These are phyloP conservation scores for Crocuta crocuta DNA, from an alignment of 2,113 vertebrate genomes.

Conservation along the genomic window DNA sequence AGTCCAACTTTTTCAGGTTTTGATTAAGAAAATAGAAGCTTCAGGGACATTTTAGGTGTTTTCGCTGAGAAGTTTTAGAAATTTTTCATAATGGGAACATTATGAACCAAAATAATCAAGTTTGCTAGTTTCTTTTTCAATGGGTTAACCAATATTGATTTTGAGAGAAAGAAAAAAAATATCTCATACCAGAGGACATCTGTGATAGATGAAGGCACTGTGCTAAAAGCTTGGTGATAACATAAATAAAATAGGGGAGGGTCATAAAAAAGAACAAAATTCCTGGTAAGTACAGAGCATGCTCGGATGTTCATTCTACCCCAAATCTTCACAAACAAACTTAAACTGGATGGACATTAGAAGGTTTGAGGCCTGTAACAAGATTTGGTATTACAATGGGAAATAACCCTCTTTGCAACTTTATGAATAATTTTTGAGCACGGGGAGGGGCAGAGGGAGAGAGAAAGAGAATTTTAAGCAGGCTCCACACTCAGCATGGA, in stretches of 20 bases:
- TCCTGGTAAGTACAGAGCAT: neutral
- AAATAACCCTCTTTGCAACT: neutral
- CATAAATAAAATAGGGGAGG: neutral
- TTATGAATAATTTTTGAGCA: neutral
- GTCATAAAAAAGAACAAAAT: neutral
- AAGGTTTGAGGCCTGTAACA: neutral
- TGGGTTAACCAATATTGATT: neutral
- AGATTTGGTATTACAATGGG: neutral
- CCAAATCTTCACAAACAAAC: neutral
- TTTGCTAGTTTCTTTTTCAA: neutral
- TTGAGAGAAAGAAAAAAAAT: neutral
- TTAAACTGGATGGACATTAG: neutral
- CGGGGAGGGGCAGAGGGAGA: too few species aligned
- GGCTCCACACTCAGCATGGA: too few species aligned
- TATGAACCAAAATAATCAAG: neutral
- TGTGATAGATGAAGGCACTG: neutral
- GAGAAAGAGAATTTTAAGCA: too few species aligned
- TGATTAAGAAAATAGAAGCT: neutral
- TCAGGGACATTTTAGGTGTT: neutral
- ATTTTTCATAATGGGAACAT: neutral
- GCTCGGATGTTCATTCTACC: neutral
- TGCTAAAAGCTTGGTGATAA: neutral
- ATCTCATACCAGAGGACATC: neutral
- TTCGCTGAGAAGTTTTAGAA: neutral
- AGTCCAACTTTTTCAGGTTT: neutral